Percentiles rank a stretch among this genome's conserved stretches.
These are phyloP conservation scores for Eupeodes luniger DNA, from an alignment of 2,888 invertebrate genomes.

Conservation along the genomic window DNA sequence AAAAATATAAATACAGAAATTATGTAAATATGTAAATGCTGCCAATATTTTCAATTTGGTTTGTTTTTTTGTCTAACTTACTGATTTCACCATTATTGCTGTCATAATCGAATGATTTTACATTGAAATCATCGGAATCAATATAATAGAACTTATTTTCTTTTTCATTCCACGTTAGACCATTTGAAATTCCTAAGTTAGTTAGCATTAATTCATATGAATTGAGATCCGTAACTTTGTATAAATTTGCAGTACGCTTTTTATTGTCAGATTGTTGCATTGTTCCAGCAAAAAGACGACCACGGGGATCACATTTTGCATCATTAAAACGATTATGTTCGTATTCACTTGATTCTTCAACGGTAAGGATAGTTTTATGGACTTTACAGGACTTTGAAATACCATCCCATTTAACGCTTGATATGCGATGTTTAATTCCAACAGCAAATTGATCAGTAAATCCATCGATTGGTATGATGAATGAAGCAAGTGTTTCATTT, in stretches of 20 bases:
- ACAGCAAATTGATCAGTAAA: conserved; percentile 87
- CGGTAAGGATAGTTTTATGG: conserved; percentile 85
- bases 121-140: conserved; percentile 88
- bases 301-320: conserved; percentile 89
- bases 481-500: conserved; percentile 83
- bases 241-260: conserved; percentile 82
- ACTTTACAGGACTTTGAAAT: conserved; percentile 85
- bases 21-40: too few relatives aligned
- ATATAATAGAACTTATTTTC: conserved; percentile 90
- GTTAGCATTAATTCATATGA: conserved; percentile 79
- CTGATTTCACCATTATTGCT: conserved; percentile 87
- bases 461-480: conserved; percentile 88
- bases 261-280: conserved; percentile 82
- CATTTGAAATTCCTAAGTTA: conserved; percentile 89
- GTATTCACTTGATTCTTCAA: conserved; percentile 84
- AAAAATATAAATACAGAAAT: not conserved
- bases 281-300: conserved; percentile 90
- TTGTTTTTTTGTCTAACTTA: conserved; percentile 81
- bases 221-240: conserved; percentile 80
- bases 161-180: conserved; percentile 90
- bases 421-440: conserved; percentile 86
- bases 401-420: conserved; percentile 88
- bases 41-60: too few relatives aligned
- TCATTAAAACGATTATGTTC: conserved; percentile 78
- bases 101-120: conserved; percentile 90